Evolutionary conservation across 2,797 vertebrate genomes (phyloP), one percentile per base, ranked within the genome.

Genomic region (Pipistrellus kuhlii): DNA sequence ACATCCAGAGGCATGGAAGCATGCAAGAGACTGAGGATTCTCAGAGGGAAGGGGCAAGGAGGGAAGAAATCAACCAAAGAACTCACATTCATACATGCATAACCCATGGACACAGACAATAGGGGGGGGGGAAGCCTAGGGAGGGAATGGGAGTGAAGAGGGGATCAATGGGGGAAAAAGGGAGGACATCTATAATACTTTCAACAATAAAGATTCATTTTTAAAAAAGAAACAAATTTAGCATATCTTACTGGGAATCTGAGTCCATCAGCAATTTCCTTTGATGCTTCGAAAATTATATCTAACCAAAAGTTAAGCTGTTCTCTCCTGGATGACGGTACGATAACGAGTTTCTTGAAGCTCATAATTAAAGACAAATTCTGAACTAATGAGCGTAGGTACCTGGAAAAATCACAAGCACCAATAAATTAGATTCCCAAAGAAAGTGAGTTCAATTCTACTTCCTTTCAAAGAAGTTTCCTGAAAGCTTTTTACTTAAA

Each of bases 291-390:
- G n/a, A 99, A 99, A 69, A 99, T 99, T 96, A 99, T 99, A 98
- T 99, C 99, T 98, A 99, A 98, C 99, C 99, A 99, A 98, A 99
- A 99, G 98, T 99, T 99, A 94, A 99, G 98, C 91, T 97, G 98
- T 96, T 99, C 99, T 97, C 99, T 98, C 96, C 98, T 99, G 62
- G 99, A 98, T 35, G 99, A 99, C 92, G 99, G 98, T 68, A 99
- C 99, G 69, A 96, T 97, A 89, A 97, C 97, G 96, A 98, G 97
- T 97, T 99, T 99, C 98, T 99, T 99, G 97, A 99, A 99, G 97
- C 98, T 98, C 96, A 99, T 99, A 98, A 99, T 99, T 97, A 99
- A 97, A 97, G 99, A 98, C 96, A 99, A 97, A 97, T 99, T 99
- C 98, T 99, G 99, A 93, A 99, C 99, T 97, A 99, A 98, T 0